Conservation (phyloP, 1,140 invertebrate genomes). For the Pseudomyrmex gracilis region DNA sequence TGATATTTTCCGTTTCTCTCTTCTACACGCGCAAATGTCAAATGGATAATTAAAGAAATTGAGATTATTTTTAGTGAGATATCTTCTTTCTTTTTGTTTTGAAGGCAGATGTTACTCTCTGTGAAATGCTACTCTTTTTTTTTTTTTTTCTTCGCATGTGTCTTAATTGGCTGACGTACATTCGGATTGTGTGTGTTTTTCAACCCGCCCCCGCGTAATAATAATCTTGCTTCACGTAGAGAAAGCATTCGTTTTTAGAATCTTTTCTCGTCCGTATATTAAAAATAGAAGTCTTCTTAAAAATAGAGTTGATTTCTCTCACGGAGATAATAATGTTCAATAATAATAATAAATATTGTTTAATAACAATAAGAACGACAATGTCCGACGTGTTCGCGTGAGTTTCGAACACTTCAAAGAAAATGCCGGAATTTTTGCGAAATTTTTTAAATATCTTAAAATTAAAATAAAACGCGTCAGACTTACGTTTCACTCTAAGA, state of each 20-base stretch:
- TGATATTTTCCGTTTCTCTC: not conserved
- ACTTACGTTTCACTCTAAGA: too few species aligned
- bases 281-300: conserved; percentile 20
- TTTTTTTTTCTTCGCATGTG: not conserved
- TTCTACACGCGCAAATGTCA: conserved; percentile 8
- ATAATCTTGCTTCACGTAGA: not conserved
- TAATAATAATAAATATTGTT: too few species aligned
- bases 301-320: not conserved
- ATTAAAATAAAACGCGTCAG: too few species aligned
- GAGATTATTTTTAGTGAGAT: conserved; percentile 27
- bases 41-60: not conserved
- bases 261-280: not conserved
- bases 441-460: too few species aligned
- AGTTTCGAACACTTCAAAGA: not conserved
- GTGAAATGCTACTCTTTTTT: not conserved
- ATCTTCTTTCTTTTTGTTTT: not conserved
- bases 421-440: too few species aligned
- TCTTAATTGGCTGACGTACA: conserved; percentile 10
- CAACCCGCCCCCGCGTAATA: not conserved
- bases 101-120: not conserved
- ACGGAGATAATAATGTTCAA: not conserved
- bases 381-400: not conserved
- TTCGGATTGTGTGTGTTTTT: not conserved
- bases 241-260: conserved; percentile 9
- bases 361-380: too few species aligned